These are phyloP conservation scores for Delphinapterus leucas DNA, from an alignment of 2,113 vertebrate species.

Conservation along the genomic window DNA sequence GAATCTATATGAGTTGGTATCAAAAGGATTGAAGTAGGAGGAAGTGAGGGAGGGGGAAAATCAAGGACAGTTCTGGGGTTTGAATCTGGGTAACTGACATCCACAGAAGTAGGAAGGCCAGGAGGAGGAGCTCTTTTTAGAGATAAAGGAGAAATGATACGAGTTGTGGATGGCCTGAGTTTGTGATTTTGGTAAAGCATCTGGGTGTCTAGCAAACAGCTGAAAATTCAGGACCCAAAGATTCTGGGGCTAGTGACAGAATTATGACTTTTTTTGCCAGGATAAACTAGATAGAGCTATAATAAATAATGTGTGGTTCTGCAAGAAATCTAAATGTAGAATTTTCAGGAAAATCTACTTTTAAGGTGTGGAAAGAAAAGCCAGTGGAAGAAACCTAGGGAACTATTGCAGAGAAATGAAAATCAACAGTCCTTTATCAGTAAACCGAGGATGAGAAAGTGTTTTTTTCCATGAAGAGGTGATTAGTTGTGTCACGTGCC, in stretches of 20 bases:
- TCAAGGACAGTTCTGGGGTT: not conserved
- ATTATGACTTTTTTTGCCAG: not conserved
- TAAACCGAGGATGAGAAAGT: not conserved
- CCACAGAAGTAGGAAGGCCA: not conserved
- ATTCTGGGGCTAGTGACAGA: not conserved
- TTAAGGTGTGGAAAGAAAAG: not conserved
- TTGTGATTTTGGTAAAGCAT: not conserved
- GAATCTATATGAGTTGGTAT: not conserved
- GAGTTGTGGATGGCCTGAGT: not conserved
- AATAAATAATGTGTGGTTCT: not conserved
- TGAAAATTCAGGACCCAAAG: not conserved
- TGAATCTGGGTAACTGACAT: not conserved
- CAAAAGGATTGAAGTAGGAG: not conserved
- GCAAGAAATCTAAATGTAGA: not conserved
- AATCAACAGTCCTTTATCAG: not conserved
- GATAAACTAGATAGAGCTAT: not conserved
- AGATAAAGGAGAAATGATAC: not conserved
- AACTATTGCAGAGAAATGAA: not conserved
- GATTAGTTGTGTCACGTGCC: not conserved
- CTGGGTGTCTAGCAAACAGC: not conserved
- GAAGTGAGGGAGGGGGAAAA: not conserved
- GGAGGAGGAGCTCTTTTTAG: not conserved
- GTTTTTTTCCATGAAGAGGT: not conserved
- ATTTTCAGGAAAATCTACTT: not conserved
- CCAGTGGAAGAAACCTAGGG: not conserved